Evolutionary conservation across 2,113 vertebrate genomes (phyloP).

Genomic region (Clarias magur): DNA sequence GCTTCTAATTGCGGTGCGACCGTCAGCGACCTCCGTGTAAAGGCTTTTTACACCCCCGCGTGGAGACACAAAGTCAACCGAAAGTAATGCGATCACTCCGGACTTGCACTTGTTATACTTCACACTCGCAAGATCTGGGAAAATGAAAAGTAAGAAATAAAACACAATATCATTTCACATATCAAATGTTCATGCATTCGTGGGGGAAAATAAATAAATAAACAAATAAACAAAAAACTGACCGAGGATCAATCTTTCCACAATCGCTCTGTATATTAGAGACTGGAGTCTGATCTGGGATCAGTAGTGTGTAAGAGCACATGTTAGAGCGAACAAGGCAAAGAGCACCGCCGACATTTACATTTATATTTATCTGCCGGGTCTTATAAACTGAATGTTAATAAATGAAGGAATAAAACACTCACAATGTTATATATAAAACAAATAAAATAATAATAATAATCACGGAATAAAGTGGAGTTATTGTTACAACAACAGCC

Average conservation of each 20-base stretch:
- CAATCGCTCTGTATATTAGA: no score
- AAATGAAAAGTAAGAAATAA: neutral
- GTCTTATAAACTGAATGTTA: neutral
- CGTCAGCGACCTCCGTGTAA: slow-evolving; percentile 18
- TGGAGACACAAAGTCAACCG: slow-evolving; percentile 21
- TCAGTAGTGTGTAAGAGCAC: neutral
- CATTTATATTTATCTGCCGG: neutral
- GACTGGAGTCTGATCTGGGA: neutral
- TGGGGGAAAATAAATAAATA: neutral
- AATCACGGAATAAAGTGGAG: neutral
- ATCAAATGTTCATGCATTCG: neutral
- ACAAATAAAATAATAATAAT: neutral
- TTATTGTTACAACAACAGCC: neutral
- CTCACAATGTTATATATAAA: neutral
- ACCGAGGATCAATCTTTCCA: neutral
- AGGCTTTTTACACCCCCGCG: slow-evolving; percentile 9
- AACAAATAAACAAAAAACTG: neutral
- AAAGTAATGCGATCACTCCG: slow-evolving; percentile 11
- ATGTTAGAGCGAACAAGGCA: neutral
- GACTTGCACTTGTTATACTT: neutral
- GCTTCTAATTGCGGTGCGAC: slow-evolving; percentile 31
- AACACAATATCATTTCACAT: neutral
- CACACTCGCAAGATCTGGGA: neutral
- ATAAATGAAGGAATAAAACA: neutral
- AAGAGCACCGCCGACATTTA: neutral